Evolutionary conservation across 2,888 invertebrate genomes (phyloP), one percentile per base, ranked within the genome.

Genomic region (Chrysotoxum bicinctum): DNA sequence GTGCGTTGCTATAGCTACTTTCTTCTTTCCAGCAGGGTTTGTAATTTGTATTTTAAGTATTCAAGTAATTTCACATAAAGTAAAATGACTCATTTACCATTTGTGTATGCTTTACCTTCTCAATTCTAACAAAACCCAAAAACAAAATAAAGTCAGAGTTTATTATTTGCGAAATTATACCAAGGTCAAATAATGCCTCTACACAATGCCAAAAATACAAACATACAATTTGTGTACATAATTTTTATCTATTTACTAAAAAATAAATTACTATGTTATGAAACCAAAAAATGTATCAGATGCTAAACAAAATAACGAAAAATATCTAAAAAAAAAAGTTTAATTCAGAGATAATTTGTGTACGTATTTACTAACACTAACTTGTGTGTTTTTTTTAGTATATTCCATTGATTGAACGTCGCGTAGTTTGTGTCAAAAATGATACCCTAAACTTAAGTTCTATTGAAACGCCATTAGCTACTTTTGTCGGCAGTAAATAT

Each of bases 361-460:
- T 37, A 14, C 12, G 6, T 19, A 14, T 6, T 1, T 10, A 32
- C 54, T 1, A 0, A 3, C 12, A 37, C 37, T 37, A 32, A 19
- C 10, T 16, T 6, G 19, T 37, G 35, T 14, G 1, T 35, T 58
- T 37, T 12, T 35, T 10, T 26, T 26, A 43, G n/a, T 40, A 48
- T 66, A 66, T 66, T 66, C 40, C 50, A 79, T 64, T 79, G 32
- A 56, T 37, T 58, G 10, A 66, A 21, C 8, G 30, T 19, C 12
- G 16, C 45, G 19, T 23, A 23, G 21, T n/a, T 50, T 21, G 19
- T 62, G 43, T 62, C 73, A 73, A 73, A 66, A 56, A 23, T 21
- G 37, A 68, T 54, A 62, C 21, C 8, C 8, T 21, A 14, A 50
- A 26, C 23, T 50, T 50, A 14, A 50, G 3, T 50, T n/a, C n/a